Evolutionary conservation across 2,797 vertebrate species (phyloP).

Genomic region (Lutjanus argentimaculatus): DNA sequence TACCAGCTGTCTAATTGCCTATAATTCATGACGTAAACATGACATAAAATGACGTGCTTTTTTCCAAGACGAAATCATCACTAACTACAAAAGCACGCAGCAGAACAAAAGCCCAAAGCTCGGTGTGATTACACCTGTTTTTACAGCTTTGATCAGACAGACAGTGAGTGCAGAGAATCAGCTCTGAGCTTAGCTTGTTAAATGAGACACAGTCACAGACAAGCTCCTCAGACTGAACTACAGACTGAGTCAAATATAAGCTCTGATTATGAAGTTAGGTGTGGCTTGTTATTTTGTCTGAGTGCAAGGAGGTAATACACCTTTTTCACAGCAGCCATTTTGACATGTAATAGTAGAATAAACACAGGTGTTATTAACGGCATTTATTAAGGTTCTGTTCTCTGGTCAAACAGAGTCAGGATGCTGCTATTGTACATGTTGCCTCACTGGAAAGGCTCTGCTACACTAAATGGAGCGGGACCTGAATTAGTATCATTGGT

Average conservation of each 20-base stretch:
- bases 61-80: constrained; percentile 14
- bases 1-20: background rate
- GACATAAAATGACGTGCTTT: background rate
- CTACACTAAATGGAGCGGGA: too few species aligned
- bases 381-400: too few species aligned
- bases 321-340: too few species aligned
- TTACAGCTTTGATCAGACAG: constrained; percentile 48
- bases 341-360: too few species aligned
- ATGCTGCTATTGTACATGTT: too few species aligned
- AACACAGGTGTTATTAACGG: too few species aligned
- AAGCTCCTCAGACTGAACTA: constrained; percentile 23
- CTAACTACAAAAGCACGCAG: constrained; percentile 13
- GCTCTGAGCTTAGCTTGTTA: constrained; percentile 31
- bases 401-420: too few species aligned
- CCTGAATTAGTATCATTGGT: too few species aligned
- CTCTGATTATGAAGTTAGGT: background rate
- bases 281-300: constrained; percentile 1
- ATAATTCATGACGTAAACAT: constrained; percentile 16
- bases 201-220: constrained; percentile 29
- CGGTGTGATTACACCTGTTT: constrained; percentile 30
- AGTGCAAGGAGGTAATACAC: too few species aligned
- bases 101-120: constrained; percentile 25
- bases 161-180: constrained; percentile 37
- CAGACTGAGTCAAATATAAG: constrained; percentile 24
- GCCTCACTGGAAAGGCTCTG: too few species aligned